A percentile compares a stretch with the other conserved stretches of the same genome.
phyloP scores from a whole-genome alignment of 1,140 invertebrate genomes.

The Brachionus rubens region DNA sequence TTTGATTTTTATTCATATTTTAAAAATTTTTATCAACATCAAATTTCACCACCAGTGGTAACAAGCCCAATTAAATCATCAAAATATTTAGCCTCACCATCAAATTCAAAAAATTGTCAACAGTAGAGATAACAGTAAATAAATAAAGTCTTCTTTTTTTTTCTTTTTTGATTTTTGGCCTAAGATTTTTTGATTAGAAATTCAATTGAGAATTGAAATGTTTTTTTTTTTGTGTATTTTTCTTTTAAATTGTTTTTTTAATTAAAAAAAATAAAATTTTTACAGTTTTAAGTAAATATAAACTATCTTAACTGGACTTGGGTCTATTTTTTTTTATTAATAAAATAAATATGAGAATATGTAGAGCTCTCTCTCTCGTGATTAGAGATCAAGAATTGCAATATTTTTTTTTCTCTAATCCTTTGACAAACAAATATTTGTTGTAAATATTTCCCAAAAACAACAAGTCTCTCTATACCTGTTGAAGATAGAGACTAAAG shows the following conservation, averaged over 20 bases:
- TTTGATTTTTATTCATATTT: constrained; percentile 27
- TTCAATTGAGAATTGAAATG: constrained; percentile 25
- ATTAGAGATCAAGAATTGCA: constrained; percentile 37
- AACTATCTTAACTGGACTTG: constrained; percentile 16
- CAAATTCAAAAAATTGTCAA: not conserved
- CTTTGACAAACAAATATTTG: not conserved
- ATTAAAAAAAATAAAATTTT: constrained; percentile 27
- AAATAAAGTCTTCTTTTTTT: not conserved
- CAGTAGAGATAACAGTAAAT: constrained; percentile 5
- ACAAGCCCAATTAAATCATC: not conserved
- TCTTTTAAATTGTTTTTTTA: constrained; percentile 27
- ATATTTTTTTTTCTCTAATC: not conserved
- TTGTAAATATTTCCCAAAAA: constrained; percentile 1
- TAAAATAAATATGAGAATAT: constrained; percentile 28
- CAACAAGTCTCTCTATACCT: too few species aligned
- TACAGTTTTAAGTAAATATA: constrained; percentile 9
- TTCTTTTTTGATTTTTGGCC: not conserved
- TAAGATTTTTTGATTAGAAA: not conserved
- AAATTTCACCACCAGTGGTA: not conserved
- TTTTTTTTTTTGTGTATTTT: not conserved
- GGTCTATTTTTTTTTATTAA: not conserved
- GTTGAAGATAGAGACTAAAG: too few species aligned
- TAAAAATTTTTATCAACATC: constrained; percentile 27
- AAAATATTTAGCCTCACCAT: not conserved
- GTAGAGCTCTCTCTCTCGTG: not conserved